A percentile compares a stretch with the other conserved stretches of the same genome.
phyloP scores from a whole-genome alignment of 2,888 invertebrate species.

The Drosophila anomelani region DNA sequence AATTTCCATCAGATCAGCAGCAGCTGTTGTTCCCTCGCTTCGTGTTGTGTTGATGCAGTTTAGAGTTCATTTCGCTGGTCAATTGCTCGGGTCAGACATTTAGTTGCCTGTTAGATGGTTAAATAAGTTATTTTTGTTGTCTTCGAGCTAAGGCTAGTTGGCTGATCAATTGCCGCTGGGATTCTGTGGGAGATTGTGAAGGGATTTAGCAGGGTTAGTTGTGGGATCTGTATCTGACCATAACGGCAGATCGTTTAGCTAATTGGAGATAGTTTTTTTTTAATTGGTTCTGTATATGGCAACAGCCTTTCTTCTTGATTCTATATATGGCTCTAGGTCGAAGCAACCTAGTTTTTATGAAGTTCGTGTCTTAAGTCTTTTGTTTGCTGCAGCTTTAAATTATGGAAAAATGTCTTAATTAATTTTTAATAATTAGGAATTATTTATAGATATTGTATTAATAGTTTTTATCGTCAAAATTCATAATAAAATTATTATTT shows the following conservation, averaged over 20 bases:
- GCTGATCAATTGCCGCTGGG: conserved; percentile 22
- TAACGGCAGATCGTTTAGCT: conserved; percentile 5
- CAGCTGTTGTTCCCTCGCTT: conserved; percentile 49
- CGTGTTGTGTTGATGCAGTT: conserved; percentile 59
- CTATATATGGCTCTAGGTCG: not conserved
- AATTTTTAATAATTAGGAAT: not conserved
- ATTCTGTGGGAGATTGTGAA: conserved; percentile 19
- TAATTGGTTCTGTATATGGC: conserved; percentile 18
- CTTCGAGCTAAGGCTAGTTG: conserved; percentile 27
- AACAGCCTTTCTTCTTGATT: not conserved
- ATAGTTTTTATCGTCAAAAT: no score
- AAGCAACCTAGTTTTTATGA: not conserved
- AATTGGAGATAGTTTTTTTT: not conserved
- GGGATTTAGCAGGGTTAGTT: conserved; percentile 4
- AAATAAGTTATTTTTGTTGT: conserved; percentile 42
- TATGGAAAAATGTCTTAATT: no score
- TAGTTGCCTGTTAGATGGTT: conserved; percentile 44
- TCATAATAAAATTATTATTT: not conserved
- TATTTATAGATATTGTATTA: not conserved
- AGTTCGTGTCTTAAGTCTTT: no score
- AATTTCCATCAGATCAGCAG: conserved; percentile 64
- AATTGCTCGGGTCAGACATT: conserved; percentile 47
- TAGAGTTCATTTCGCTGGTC: conserved; percentile 63
- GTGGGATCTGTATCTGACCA: not conserved
- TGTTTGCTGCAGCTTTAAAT: no score